phyloP scores from a whole-genome alignment of 2,888 invertebrate species.

The Lymantria dispar region DNA sequence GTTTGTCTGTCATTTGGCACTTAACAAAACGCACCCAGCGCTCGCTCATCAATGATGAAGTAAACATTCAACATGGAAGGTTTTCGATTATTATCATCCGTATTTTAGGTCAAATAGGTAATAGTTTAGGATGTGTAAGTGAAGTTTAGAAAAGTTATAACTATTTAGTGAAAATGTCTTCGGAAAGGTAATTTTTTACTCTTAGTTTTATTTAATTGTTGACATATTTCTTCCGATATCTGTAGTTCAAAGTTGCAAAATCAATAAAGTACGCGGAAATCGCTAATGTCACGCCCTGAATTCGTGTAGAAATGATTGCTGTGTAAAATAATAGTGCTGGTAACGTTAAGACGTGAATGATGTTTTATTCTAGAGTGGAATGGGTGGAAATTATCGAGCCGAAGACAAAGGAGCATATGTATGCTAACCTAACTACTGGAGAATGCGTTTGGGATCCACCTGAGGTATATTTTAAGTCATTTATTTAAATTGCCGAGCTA shows the following conservation, averaged over 20 bases:
- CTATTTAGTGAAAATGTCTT: conserved; percentile 65
- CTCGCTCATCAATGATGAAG: conserved; percentile 41
- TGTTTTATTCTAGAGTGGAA: conserved; percentile 89
- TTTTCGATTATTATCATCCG: conserved; percentile 58
- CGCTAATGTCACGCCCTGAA: conserved; percentile 81
- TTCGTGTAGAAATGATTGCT: conserved; percentile 57
- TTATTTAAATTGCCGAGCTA: conserved; percentile 11
- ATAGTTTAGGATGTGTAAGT: conserved; percentile 60
- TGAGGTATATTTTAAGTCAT: conserved; percentile 72
- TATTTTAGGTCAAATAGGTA: conserved; percentile 62
- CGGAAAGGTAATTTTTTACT: conserved; percentile 68
- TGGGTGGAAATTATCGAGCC: conserved; percentile 99
- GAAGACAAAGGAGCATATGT: conserved; percentile 99
- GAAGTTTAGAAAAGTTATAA: conserved; percentile 43
- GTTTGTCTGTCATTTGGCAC: conserved; percentile 19
- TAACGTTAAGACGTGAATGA: conserved; percentile 51
- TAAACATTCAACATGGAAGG: conserved; percentile 82
- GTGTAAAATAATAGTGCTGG: conserved; percentile 47
- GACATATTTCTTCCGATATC: conserved; percentile 63
- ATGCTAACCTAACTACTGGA: conserved; percentile 98
- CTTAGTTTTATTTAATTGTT: conserved; percentile 38
- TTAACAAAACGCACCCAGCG: conserved; percentile 31
- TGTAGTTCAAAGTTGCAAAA: conserved; percentile 77
- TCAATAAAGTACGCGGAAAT: conserved; percentile 82
- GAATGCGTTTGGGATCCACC: conserved; percentile 99